These are phyloP conservation scores for Spilarctia lutea DNA, from an alignment of 2,888 invertebrate genomes.

Conservation along the genomic window DNA sequence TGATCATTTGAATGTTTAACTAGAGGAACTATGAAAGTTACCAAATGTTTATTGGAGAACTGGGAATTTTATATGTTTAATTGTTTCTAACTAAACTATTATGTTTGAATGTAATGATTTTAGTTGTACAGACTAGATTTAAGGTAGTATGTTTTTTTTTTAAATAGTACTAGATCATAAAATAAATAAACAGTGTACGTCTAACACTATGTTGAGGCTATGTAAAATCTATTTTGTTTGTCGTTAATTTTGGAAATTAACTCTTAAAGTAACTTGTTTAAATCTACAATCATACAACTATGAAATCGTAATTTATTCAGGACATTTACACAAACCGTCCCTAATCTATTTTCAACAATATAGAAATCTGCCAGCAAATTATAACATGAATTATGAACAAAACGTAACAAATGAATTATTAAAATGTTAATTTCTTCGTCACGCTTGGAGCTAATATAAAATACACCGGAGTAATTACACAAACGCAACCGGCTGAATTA, in stretches of 20 bases:
- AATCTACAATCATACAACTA: constrained; percentile 10
- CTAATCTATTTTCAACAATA: constrained; percentile 30
- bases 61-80: not conserved
- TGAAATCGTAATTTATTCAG: constrained; percentile 25
- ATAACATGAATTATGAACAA: constrained; percentile 32
- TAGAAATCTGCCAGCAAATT: constrained; percentile 23
- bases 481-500: constrained; percentile 45
- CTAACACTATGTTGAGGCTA: no score
- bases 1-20: not conserved
- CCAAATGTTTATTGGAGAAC: not conserved
- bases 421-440: constrained; percentile 50
- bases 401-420: constrained; percentile 46
- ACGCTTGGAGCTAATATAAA: constrained; percentile 42
- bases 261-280: not conserved
- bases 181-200: not conserved
- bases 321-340: constrained; percentile 10
- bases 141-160: not conserved
- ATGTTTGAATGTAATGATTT: not conserved
- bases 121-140: not conserved
- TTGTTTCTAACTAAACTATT: not conserved
- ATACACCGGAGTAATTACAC: constrained; percentile 48
- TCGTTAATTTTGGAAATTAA: not conserved
- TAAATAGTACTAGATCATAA: not conserved
- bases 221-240: not conserved
- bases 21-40: not conserved